Base-by-base conservation (phyloP, 2,113 vertebrate genomes). In the Pungitius pungitius region DNA sequence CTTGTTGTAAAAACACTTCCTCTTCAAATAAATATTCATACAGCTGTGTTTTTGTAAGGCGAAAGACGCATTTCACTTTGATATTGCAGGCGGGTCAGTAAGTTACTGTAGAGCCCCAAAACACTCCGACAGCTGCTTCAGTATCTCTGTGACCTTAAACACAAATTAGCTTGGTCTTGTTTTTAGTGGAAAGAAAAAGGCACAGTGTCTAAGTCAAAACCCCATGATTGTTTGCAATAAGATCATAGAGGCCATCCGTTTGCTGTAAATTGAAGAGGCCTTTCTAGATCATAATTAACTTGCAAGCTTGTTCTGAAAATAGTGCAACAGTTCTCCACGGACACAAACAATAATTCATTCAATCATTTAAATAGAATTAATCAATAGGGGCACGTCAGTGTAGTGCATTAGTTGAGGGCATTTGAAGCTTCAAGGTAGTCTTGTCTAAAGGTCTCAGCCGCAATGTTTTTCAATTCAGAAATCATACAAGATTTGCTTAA, bases 1-100 rank as follows among this genome's bases (percentile, higher is more conserved):
- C 47, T 81, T 54, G 59, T 54, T 69, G 84, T 80, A 45, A 65
- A 70, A 73, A 68, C 66, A 69, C 60, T 60, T 83, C 59, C 68
- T 58, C 68, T 66, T 87, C 75, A 85, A 82, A 88, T 89, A 87
- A 69, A 93, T 89, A 91, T 91, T 89, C 85, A 86, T 88, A 85
- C 64, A 82, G 57, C 80, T 58, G 73, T 72, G 82, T 84, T 82
- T 78, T 64, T 78, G 71, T 64, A 70, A 85, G 85, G 81, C 86
- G 77, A 89, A 80, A 76, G 45, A 77, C 62, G 72, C 37, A 67
- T 81, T 87, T 85, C 45, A 80, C 52, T 84, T 78, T 78, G 9
- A 43, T 68, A 70, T 80, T 77, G 76, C 62, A 79, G 17, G 73
- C 64, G 58, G 69, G 64, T 72, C 51, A 12, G 64, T 43, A 43